These are phyloP conservation scores for Matsumurasca onukii DNA, from an alignment of 1,140 invertebrate species.

Conservation along the genomic window DNA sequence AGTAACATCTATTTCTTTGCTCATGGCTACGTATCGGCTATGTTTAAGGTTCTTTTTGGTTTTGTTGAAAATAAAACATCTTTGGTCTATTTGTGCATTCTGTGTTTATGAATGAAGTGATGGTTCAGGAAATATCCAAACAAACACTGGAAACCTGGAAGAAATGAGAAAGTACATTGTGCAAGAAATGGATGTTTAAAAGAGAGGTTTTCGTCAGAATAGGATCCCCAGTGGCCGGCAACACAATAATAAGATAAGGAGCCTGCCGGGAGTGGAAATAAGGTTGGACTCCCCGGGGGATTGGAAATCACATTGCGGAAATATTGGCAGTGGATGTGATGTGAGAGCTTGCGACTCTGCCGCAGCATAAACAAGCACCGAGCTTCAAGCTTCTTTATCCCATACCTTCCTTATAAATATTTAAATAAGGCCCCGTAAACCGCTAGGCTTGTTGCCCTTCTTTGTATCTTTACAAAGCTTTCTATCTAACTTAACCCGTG, in stretches of 20 bases:
- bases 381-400: too few relatives aligned
- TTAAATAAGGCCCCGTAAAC: neutral
- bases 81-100: too few relatives aligned
- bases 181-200: neutral
- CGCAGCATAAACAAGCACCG: neutral
- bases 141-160: too few relatives aligned
- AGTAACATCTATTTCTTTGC: too few relatives aligned
- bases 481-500: too few relatives aligned
- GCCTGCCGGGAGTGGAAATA: constrained; percentile 5
- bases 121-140: too few relatives aligned
- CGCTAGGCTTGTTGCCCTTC: neutral
- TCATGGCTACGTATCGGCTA: too few relatives aligned
- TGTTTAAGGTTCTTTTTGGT: too few relatives aligned
- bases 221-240: neutral
- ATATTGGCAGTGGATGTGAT: neutral
- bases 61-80: too few relatives aligned
- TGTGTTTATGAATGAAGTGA: too few relatives aligned
- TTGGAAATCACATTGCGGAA: constrained; percentile 21
- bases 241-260: constrained; percentile 28
- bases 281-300: constrained; percentile 11
- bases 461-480: too few relatives aligned
- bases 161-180: too few relatives aligned
- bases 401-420: neutral
- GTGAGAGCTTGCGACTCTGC: neutral
- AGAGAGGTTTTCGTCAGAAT: constrained; percentile 4